A percentile compares a stretch with the other conserved stretches of the same genome.
phyloP scores from a whole-genome alignment of 1,140 invertebrate genomes.

The Whitmania pigra region DNA sequence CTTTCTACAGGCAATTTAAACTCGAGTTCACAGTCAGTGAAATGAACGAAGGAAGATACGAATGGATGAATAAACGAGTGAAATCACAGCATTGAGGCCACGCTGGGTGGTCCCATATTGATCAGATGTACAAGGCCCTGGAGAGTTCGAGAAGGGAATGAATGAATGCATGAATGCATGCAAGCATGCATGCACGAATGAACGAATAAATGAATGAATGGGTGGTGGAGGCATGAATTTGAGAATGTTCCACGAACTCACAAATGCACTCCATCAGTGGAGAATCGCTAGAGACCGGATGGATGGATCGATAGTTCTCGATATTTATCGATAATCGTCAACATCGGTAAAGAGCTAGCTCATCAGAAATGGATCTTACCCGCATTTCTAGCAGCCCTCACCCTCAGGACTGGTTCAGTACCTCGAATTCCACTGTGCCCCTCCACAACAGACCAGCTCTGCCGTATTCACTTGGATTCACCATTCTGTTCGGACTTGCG shows the following conservation, averaged over 20 bases:
- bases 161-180: conserved; percentile 11
- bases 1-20: too few species aligned
- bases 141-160: conserved; percentile 3
- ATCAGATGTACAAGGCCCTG: too few species aligned
- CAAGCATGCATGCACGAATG: background rate
- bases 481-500: background rate
- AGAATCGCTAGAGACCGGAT: background rate
- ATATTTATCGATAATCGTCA: background rate
- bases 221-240: background rate
- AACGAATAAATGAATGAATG: conserved; percentile 11
- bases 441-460: background rate
- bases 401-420: background rate
- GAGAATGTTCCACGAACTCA: too few species aligned
- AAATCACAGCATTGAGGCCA: too few species aligned
- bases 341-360: too few species aligned
- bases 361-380: too few species aligned
- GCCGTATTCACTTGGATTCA: background rate
- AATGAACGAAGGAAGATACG: too few species aligned
- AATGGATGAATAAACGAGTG: too few species aligned
- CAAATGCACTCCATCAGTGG: too few species aligned
- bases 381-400: background rate
- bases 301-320: conserved; percentile 1
- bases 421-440: background rate
- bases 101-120: too few species aligned
- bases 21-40: too few species aligned